These are phyloP conservation scores for Gallinago undulata DNA, from an alignment of 2,113 vertebrate species.

Conservation along the genomic window DNA sequence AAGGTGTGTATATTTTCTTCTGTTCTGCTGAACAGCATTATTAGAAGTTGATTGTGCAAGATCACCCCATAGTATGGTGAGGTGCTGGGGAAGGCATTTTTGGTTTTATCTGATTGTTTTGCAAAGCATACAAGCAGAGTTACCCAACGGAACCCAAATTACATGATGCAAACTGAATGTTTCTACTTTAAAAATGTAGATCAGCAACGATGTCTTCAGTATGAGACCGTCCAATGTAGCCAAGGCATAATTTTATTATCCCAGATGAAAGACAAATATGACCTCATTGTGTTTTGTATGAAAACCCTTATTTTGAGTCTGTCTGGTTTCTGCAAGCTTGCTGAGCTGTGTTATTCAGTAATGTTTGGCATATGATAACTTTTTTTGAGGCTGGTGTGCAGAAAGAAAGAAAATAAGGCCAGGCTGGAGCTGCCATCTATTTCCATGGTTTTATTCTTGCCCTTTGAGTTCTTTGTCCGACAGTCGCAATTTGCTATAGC, in stretches of 20 bases:
- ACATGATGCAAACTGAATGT: not conserved
- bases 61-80: not conserved
- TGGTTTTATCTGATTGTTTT: slow-evolving; percentile 14
- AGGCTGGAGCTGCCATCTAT: not conserved
- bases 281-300: slow-evolving; percentile 53
- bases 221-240: not conserved
- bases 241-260: slow-evolving; percentile 53
- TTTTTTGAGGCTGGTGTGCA: not conserved
- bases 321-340: slow-evolving; percentile 54
- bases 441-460: not conserved
- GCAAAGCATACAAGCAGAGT: not conserved
- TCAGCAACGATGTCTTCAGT: slow-evolving; percentile 18
- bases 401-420: not conserved
- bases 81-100: not conserved
- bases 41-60: not conserved
- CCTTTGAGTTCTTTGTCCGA: not conserved
- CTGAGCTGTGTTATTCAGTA: slow-evolving; percentile 2
- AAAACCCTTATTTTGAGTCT: slow-evolving; percentile 46
- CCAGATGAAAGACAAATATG: slow-evolving; percentile 55
- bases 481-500: not conserved
- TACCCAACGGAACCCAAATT: not conserved
- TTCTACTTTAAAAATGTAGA: slow-evolving; percentile 2
- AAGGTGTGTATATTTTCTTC: not conserved
- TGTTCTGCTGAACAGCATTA: not conserved
- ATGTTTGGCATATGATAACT: slow-evolving; percentile 16